These are phyloP conservation scores for Tragelaphus oryx DNA, from an alignment of 2,797 vertebrate genomes.

Conservation along the genomic window DNA sequence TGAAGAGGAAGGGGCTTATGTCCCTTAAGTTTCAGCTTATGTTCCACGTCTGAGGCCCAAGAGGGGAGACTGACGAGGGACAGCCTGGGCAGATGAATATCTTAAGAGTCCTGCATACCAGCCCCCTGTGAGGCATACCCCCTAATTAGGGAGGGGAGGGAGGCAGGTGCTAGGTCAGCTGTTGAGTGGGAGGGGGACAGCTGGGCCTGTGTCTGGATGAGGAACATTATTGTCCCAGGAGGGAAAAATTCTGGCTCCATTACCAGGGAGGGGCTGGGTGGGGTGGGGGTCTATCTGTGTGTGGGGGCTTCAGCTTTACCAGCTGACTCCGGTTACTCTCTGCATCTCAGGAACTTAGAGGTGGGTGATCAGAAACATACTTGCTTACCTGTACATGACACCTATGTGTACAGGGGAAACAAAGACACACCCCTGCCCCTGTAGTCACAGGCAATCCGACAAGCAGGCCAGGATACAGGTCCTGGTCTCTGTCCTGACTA, in stretches of 20 bases:
- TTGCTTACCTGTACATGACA: constrained; percentile 31
- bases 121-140: constrained; percentile 21
- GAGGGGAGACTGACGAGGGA: neutral
- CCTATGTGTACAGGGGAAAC: neutral
- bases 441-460: neutral
- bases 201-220: constrained; percentile 52
- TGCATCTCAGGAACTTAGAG: neutral
- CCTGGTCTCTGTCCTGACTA: neutral
- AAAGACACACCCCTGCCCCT: neutral
- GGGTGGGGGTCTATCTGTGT: neutral
- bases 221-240: constrained; percentile 56
- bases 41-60: neutral
- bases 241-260: constrained; percentile 26
- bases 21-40: neutral
- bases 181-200: constrained; percentile 69
- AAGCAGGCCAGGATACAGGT: neutral
- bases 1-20: neutral
- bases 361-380: neutral
- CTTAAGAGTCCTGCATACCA: constrained; percentile 15
- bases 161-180: constrained; percentile 71
- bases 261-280: neutral
- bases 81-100: neutral
- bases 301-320: neutral
- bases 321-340: neutral
- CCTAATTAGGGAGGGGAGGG: constrained; percentile 39